phyloP scores from a whole-genome alignment of 2,797 vertebrate genomes.

The Loris lydekkerianus region DNA sequence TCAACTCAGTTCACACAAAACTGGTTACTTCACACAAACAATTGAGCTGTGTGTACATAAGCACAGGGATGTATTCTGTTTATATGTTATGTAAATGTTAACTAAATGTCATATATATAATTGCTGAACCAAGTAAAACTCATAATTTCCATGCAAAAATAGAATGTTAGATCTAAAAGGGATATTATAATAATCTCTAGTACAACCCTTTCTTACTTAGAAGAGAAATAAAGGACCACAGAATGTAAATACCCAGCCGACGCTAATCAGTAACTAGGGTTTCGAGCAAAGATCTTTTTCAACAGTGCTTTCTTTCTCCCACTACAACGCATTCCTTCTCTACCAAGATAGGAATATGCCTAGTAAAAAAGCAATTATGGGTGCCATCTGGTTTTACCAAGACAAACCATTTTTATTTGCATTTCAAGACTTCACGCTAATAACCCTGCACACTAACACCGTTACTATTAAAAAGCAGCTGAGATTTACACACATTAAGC shows the following conservation, averaged over 20 bases:
- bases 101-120: not conserved
- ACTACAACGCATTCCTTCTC: not conserved
- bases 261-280: not conserved
- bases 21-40: not conserved
- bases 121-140: not conserved
- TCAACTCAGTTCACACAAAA: not conserved
- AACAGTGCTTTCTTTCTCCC: not conserved
- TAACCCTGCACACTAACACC: not conserved
- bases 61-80: not conserved
- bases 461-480: not conserved
- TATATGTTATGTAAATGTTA: not conserved
- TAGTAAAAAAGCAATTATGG: not conserved
- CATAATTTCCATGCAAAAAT: not conserved
- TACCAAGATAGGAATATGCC: not conserved
- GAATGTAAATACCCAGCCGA: not conserved
- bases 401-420: not conserved
- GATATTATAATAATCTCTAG: not conserved
- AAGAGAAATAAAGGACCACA: not conserved
- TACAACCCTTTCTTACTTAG: not conserved
- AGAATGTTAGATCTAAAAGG: not conserved
- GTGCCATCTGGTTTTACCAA: not conserved
- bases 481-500: not conserved
- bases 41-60: not conserved
- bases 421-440: not conserved
- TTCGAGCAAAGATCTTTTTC: not conserved